Conservation (phyloP, 2,888 invertebrate species). For the Litoditis marina region DNA sequence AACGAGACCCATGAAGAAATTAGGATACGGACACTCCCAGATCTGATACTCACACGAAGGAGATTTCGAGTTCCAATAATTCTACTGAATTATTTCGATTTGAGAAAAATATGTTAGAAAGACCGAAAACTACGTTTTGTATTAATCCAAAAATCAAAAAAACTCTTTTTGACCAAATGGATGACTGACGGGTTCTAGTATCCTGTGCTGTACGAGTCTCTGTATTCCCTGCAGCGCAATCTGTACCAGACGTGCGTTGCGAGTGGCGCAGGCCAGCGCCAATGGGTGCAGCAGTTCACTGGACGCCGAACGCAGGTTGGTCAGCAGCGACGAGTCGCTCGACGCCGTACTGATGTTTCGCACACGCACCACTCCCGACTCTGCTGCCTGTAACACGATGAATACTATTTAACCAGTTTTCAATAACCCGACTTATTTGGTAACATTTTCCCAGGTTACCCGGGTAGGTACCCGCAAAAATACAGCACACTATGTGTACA, state of each 20-base stretch:
- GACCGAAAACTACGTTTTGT: too few relatives aligned
- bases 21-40: too few relatives aligned
- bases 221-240: slow-evolving; percentile 90
- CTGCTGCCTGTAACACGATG: slow-evolving; percentile 79
- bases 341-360: slow-evolving; percentile 66
- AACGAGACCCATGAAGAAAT: too few relatives aligned
- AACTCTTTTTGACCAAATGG: neutral
- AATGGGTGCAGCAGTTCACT: slow-evolving; percentile 87
- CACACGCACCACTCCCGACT: slow-evolving; percentile 87
- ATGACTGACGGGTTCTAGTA: slow-evolving; percentile 44
- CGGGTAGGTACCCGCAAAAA: neutral
- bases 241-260: slow-evolving; percentile 89
- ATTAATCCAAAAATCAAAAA: neutral
- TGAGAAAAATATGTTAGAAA: too few relatives aligned
- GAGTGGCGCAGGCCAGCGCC: slow-evolving; percentile 94
- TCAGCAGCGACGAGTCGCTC: slow-evolving; percentile 37
- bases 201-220: slow-evolving; percentile 72
- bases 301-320: slow-evolving; percentile 51
- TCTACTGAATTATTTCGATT: too few relatives aligned
- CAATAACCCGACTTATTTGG: too few relatives aligned
- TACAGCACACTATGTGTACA: neutral
- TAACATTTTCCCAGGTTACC: neutral
- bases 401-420: too few relatives aligned
- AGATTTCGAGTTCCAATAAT: too few relatives aligned
- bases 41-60: too few relatives aligned